Percentiles rank a stretch among this genome's conserved stretches.
Evolutionary conservation across 2,888 invertebrate genomes (phyloP).

Genomic region (Agrochola lychnidis): DNA sequence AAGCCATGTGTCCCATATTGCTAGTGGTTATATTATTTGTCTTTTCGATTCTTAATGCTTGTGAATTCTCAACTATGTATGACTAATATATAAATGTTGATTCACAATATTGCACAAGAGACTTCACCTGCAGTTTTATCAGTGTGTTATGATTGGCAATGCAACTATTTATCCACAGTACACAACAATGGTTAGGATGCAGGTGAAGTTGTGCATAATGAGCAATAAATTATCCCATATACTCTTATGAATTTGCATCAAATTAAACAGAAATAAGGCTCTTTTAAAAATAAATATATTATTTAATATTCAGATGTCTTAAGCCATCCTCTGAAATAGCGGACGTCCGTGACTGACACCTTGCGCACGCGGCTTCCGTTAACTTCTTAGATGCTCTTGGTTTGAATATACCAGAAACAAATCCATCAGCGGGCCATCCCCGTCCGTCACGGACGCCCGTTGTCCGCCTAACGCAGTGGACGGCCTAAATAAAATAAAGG

Average conservation of each 20-base stretch:
- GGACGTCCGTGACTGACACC: neutral
- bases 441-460: neutral
- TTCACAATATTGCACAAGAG: constrained; percentile 36
- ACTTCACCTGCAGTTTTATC: constrained; percentile 44
- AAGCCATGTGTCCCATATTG: constrained; percentile 43
- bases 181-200: constrained; percentile 22
- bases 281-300: neutral
- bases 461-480: neutral
- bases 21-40: constrained; percentile 45
- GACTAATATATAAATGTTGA: constrained; percentile 39
- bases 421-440: neutral
- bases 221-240: constrained; percentile 17
- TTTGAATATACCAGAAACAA: constrained; percentile 8
- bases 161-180: constrained; percentile 16
- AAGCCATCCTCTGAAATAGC: neutral
- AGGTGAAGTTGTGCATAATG: constrained; percentile 36
- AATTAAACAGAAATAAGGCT: constrained; percentile 18
- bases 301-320: constrained; percentile 2
- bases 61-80: constrained; percentile 35
- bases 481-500: neutral
- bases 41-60: constrained; percentile 31
- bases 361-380: neutral
- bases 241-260: constrained; percentile 25
- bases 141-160: constrained; percentile 23
- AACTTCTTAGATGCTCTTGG: neutral